Base-by-base conservation (phyloP, 2,113 vertebrate genomes). In the Muntiacus muntjak region DNA sequence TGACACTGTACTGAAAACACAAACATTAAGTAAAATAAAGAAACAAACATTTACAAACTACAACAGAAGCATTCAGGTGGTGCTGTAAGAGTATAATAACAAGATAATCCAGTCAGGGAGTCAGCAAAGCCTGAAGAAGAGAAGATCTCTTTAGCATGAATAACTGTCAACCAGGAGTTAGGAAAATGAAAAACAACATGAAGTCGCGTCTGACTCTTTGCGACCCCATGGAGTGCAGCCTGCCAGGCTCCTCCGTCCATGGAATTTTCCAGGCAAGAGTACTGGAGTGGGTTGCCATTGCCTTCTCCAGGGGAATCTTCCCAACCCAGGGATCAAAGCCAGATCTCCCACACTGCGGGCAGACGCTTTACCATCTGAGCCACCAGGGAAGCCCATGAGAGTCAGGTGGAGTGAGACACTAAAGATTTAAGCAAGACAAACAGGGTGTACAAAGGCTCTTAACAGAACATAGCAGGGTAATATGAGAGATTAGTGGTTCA, bases 181-280 rank as follows among this genome's bases (percentile, higher is more conserved):
- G 26, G 7, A 71, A 71, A 71, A 10, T 36, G n/a, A 71, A 71
- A 67, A 67, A 21, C 17, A 71, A 21, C 3, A 40, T 54, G n/a
- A 71, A 71, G 67, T 71, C 1, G 10, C 67, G 67, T 71, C n/a
- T 71, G 67, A 71, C n/a, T 40, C 67, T 71, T 36, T 40, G n/a
- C 2, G 1, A 40, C 67, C 17, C 19, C n/a, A 71, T 23, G 67
- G 19, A 71, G 10, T 40, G 4, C 5, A 71, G 67, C 67, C 10
- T 71, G 40, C 19, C n/a, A 71, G 4, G 67, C n/a, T 71, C n/a
- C 67, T 23, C n/a, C 0, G 0, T 40, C n/a, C 67, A 23, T 12
- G 10, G 67, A 6, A 40, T 71, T 71, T 40, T 71, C n/a, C 67
- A 71, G n/a, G 67, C n/a, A 71, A 40, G 67, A 71, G 19, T 23